Conservation (phyloP, 2,888 invertebrate species). For the Heliconius ethilla region DNA sequence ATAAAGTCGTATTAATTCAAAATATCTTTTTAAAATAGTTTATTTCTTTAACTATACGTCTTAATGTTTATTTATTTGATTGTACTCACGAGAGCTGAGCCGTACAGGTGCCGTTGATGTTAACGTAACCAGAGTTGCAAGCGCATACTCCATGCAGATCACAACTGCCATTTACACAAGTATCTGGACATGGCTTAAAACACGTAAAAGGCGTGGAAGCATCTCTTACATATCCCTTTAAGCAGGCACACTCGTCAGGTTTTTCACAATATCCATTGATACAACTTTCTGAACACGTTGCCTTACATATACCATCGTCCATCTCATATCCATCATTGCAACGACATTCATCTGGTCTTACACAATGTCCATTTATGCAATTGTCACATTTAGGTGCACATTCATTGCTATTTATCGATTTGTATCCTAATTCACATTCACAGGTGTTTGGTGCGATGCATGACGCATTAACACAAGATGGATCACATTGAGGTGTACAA, state of each 20-base stretch:
- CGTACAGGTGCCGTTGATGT: constrained; percentile 52
- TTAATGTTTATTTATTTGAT: background rate
- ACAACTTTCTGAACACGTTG: constrained; percentile 48
- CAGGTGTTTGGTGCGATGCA: constrained; percentile 55
- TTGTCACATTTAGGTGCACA: constrained; percentile 47
- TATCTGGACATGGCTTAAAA: constrained; percentile 52
- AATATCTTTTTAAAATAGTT: background rate
- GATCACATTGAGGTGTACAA: constrained; percentile 51
- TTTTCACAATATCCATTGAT: constrained; percentile 54
- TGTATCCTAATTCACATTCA: constrained; percentile 42
- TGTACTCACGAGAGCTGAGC: constrained; percentile 54
- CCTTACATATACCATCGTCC: constrained; percentile 47
- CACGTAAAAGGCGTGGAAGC: constrained; percentile 49
- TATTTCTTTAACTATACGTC: background rate
- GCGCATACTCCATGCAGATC: constrained; percentile 52
- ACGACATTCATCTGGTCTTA: constrained; percentile 47
- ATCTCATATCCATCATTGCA: constrained; percentile 50
- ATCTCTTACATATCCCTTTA: constrained; percentile 52
- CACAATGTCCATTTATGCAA: constrained; percentile 57
- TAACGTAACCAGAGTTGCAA: constrained; percentile 52
- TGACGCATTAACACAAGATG: constrained; percentile 52
- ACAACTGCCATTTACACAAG: constrained; percentile 57
- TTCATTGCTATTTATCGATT: background rate
- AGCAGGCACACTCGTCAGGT: constrained; percentile 60
- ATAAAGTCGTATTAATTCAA: background rate